phyloP scores from a whole-genome alignment of 2,113 vertebrate species.

The Periophthalmus modestus region DNA sequence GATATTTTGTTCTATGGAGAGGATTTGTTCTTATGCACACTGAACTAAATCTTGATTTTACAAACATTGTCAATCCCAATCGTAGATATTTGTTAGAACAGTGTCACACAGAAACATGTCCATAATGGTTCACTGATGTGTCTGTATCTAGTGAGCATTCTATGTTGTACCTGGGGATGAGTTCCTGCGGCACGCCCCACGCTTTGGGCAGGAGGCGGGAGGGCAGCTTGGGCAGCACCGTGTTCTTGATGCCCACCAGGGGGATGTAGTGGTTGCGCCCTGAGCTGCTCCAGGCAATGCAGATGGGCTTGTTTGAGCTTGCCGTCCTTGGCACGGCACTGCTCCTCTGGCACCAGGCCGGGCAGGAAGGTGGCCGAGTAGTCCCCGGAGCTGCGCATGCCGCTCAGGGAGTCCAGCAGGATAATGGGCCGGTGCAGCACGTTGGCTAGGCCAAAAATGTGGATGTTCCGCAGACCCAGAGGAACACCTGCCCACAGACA shows the following conservation, averaged over 20 bases:
- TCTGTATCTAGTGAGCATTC: neutral
- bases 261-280: constrained; percentile 98
- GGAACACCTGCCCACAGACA: constrained; percentile 82
- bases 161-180: constrained; percentile 78
- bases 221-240: constrained; percentile 89
- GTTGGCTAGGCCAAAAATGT: constrained; percentile 95
- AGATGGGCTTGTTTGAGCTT: constrained; percentile 95
- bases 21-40: no score
- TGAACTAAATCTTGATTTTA: no score
- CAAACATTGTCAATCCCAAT: no score
- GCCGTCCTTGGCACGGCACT: constrained; percentile 89
- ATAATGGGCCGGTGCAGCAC: constrained; percentile 95
- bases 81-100: no score
- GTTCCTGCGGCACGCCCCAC: constrained; percentile 97
- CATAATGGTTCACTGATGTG: no score
- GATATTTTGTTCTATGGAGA: no score
- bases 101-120: no score
- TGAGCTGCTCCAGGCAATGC: constrained; percentile 98
- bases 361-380: constrained; percentile 97
- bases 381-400: constrained; percentile 97
- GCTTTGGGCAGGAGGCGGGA: constrained; percentile 93
- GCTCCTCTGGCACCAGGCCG: constrained; percentile 89
- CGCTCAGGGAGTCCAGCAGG: constrained; percentile 93
- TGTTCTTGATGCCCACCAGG: constrained; percentile 94
- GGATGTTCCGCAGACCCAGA: constrained; percentile 95